Conservation (phyloP, 2,113 vertebrate genomes). For the Philantomba maxwellii region DNA sequence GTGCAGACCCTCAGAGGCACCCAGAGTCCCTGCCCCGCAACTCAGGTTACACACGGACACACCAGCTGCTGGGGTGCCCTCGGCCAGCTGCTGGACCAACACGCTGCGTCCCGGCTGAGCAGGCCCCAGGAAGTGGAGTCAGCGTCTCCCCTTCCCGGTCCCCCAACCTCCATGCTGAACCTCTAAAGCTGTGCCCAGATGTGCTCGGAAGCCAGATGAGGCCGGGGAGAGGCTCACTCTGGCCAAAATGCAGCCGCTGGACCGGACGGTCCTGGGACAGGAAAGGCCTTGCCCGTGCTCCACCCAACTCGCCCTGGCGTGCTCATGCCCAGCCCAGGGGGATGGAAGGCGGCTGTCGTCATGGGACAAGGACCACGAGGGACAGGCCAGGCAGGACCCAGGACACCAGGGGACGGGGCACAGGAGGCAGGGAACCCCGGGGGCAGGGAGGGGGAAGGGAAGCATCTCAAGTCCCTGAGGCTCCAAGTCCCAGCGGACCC, state of each 20-base stretch:
- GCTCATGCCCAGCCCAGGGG: accelerated
- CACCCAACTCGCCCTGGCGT: accelerated
- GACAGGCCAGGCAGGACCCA: not conserved
- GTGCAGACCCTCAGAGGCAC: not conserved
- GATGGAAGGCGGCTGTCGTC: not conserved
- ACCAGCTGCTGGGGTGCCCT: not conserved
- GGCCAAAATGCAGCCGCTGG: not conserved
- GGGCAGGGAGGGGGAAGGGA: not conserved
- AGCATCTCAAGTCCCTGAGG: not conserved
- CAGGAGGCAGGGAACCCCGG: not conserved
- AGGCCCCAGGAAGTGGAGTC: not conserved
- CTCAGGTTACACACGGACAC: not conserved
- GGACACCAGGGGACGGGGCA: not conserved
- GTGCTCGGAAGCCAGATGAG: not conserved
- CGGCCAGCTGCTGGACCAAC: not conserved
- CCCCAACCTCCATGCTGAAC: not conserved
- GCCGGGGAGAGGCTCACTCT: not conserved
- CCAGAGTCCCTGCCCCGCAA: not conserved
- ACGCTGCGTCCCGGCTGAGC: not conserved
- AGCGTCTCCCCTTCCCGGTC: accelerated
- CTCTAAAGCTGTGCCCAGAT: not conserved
- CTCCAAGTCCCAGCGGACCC: not conserved
- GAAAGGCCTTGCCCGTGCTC: not conserved
- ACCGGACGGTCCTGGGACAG: not conserved
- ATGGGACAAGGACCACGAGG: not conserved